phyloP scores from a whole-genome alignment of 2,797 vertebrate species.

The Megaceryle alcyon region DNA sequence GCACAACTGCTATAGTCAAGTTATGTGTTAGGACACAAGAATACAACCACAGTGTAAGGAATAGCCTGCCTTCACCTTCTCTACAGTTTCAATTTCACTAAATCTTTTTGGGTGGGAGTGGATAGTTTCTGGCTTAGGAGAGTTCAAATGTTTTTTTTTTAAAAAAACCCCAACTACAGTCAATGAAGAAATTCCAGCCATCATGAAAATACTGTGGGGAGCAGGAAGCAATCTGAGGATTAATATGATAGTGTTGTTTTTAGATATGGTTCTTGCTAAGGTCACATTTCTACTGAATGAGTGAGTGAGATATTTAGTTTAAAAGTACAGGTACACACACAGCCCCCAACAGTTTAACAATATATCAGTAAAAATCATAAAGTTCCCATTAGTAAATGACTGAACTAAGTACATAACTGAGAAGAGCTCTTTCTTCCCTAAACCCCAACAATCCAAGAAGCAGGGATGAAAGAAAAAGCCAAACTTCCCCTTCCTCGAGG shows the following conservation, averaged over 20 bases:
- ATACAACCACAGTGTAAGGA: not conserved
- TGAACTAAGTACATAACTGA: not conserved
- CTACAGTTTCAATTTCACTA: not conserved
- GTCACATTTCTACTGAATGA: not conserved
- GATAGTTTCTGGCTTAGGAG: not conserved
- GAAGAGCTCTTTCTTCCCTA: not conserved
- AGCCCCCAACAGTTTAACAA: not conserved
- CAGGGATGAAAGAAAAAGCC: not conserved
- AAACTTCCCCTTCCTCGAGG: not conserved
- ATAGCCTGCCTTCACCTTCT: not conserved
- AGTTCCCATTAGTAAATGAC: not conserved
- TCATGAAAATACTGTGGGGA: not conserved
- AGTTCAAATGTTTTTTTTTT: not conserved
- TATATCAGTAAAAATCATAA: not conserved
- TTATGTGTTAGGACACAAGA: not conserved
- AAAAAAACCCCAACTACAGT: not conserved
- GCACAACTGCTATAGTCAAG: accelerated
- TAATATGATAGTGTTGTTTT: not conserved
- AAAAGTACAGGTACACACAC: not conserved
- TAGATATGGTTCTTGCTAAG: not conserved
- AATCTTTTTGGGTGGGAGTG: not conserved
- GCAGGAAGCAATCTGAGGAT: not conserved
- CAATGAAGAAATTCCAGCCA: not conserved
- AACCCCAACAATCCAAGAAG: not conserved
- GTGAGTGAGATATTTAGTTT: not conserved